Evolutionary conservation across 2,888 invertebrate genomes (phyloP).

Genomic region (Metellina segmentata): DNA sequence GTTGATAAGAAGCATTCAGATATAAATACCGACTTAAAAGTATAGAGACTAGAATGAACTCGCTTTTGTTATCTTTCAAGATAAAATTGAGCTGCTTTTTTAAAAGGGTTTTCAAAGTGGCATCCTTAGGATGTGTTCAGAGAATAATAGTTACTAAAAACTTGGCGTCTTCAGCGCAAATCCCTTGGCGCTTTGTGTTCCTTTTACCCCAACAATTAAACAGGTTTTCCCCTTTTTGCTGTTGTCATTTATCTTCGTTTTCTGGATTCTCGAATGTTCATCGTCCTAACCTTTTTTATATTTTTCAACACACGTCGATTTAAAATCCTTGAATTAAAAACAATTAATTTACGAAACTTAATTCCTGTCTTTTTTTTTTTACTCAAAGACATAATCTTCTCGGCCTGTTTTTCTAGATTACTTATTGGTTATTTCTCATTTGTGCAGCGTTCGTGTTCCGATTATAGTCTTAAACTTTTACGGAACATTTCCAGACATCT

Average conservation of each 20-base stretch:
- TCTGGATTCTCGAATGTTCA: not conserved
- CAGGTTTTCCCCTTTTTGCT: not conserved
- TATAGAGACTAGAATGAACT: not conserved
- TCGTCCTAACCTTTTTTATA: no score
- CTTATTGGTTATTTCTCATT: no score
- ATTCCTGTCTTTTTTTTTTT: not conserved
- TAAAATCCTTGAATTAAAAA: no score
- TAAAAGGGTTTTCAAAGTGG: not conserved
- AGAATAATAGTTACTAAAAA: not conserved
- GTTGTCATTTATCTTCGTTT: not conserved
- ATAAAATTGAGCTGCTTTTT: not conserved
- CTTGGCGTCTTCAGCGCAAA: not conserved
- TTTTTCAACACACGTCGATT: no score
- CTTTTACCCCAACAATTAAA: not conserved
- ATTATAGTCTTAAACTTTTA: no score
- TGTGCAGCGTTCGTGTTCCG: no score
- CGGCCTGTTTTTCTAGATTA: not conserved
- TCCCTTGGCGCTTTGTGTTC: not conserved
- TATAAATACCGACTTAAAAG: not conserved
- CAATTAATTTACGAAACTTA: no score
- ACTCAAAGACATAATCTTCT: not conserved
- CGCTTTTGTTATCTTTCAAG: not conserved
- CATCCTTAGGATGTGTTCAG: not conserved
- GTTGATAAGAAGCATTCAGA: not conserved
- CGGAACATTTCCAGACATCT: no score